phyloP scores from a whole-genome alignment of 2,113 vertebrate species.

The Synodontis membranacea region DNA sequence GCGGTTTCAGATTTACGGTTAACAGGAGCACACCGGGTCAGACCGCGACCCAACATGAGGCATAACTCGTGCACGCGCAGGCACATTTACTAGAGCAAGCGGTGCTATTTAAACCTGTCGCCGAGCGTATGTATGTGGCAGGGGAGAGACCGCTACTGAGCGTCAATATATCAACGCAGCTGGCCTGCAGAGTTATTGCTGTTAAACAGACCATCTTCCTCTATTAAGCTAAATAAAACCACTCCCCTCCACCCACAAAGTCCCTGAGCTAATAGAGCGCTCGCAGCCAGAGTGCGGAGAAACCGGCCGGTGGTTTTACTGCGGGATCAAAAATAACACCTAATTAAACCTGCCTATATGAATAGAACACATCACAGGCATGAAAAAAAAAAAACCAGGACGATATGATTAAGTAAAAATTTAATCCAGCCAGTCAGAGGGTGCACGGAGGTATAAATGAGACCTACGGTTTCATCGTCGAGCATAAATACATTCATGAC shows the following conservation, averaged over 20 bases:
- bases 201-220: constrained; percentile 28
- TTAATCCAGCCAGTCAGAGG: background rate
- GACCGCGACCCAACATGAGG: background rate
- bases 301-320: constrained; percentile 6
- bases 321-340: constrained; percentile 6
- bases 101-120: constrained; percentile 3
- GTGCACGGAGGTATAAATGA: background rate
- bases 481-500: background rate
- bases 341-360: background rate
- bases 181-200: constrained; percentile 17
- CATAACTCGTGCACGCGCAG: constrained; percentile 25
- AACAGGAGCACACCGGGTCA: background rate
- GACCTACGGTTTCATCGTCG: background rate
- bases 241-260: constrained; percentile 1
- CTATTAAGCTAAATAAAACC: constrained; percentile 4
- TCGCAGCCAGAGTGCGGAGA: background rate
- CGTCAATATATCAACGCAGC: constrained; percentile 29
- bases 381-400: background rate
- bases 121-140: background rate
- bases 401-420: background rate
- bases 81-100: constrained; percentile 8
- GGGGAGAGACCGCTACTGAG: constrained; percentile 2
- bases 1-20: constrained; percentile 1
- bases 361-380: constrained; percentile 26
- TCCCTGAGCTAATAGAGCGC: background rate